Percentiles rank a stretch among this genome's conserved stretches.
phyloP scores from a whole-genome alignment of 2,888 invertebrate species.

The Xylocampa areola region DNA sequence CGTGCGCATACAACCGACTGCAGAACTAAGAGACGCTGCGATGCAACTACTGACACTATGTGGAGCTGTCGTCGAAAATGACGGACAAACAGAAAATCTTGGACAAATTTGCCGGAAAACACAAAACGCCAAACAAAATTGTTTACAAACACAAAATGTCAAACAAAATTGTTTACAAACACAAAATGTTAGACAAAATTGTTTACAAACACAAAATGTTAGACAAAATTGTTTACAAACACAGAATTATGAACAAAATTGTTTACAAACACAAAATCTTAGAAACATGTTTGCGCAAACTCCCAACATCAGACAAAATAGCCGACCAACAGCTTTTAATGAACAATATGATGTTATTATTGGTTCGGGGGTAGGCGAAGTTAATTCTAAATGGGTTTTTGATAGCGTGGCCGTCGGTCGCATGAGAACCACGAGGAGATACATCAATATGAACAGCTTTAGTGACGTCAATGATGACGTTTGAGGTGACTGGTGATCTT shows the following conservation, averaged over 20 bases:
- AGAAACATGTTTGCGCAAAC: conserved; percentile 8
- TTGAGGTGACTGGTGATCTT: conserved; percentile 1
- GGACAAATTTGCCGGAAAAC: conserved; percentile 39
- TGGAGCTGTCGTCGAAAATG: conserved; percentile 69
- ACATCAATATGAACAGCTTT: conserved; percentile 60
- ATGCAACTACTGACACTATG: conserved; percentile 73
- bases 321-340: conserved; percentile 3
- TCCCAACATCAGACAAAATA: conserved; percentile 11
- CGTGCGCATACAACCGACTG: conserved; percentile 64
- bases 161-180: background rate
- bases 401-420: conserved; percentile 79
- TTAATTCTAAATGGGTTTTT: conserved; percentile 82
- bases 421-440: conserved; percentile 75
- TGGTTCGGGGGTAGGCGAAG: conserved; percentile 67
- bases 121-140: conserved; percentile 52
- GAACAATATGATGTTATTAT: conserved; percentile 67
- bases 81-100: conserved; percentile 41
- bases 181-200: background rate
- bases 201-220: conserved; percentile 19
- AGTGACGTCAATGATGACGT: conserved; percentile 17
- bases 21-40: conserved; percentile 71
- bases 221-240: conserved; percentile 12
- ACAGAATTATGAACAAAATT: conserved; percentile 32
- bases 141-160: conserved; percentile 32
- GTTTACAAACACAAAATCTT: conserved; percentile 21